Conservation (phyloP, 2,888 invertebrate genomes). For the Lasius platythorax region DNA sequence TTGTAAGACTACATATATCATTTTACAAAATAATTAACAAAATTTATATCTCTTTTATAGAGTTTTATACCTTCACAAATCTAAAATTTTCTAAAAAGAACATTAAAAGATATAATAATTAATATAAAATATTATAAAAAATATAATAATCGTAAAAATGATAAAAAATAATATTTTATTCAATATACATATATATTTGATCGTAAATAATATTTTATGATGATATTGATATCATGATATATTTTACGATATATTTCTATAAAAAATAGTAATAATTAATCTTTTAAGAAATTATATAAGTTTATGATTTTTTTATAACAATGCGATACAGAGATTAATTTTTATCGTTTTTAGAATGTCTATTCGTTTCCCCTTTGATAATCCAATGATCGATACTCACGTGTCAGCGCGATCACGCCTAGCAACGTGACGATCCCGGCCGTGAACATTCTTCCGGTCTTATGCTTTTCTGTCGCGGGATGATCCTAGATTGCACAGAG, state of each 20-base stretch:
- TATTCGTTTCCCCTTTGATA: neutral
- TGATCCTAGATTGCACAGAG: conserved; percentile 51
- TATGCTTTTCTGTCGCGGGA: neutral
- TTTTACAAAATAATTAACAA: neutral
- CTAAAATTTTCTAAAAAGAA: neutral
- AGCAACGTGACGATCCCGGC: conserved; percentile 74
- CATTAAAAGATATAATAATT: neutral
- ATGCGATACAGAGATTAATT: neutral
- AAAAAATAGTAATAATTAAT: neutral
- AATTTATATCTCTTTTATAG: neutral
- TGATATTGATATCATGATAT: neutral
- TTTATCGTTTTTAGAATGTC: neutral
- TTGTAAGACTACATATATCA: neutral
- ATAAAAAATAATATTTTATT: neutral
- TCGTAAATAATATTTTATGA: neutral
- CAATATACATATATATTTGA: no score
- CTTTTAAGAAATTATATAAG: neutral
- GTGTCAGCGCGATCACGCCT: conserved; percentile 73
- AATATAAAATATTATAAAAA: neutral
- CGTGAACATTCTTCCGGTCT: conserved; percentile 73
- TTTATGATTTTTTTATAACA: neutral
- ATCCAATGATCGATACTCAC: conserved; percentile 75
- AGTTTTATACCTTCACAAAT: neutral
- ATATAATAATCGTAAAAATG: neutral
- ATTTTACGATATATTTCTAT: neutral